Evolutionary conservation across 2,113 vertebrate species (phyloP), one percentile per base, ranked within the genome.

Genomic region (Grallaria varia): DNA sequence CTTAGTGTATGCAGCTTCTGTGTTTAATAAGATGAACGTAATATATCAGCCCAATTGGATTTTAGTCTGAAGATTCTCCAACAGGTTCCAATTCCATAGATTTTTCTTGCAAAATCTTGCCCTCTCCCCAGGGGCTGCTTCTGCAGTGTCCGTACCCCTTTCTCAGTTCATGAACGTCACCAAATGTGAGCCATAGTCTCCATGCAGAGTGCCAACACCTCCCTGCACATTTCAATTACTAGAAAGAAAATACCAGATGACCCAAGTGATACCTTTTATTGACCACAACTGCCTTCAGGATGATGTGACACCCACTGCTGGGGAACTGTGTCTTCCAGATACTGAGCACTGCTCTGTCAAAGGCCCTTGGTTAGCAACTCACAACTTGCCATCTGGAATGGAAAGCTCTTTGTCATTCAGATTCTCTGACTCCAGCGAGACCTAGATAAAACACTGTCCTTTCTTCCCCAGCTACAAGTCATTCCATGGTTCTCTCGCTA

Each of bases 71-170:
- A 90, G 35, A 63, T 52, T 93, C 40, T 92, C 62, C 71, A 83
- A 6, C 33, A 45, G 19, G 33, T 89, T 91, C 47, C 33, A 64
- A 3, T 68, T 68, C 58, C 28, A 47, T 68, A 68, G 87, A 59
- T 69, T 87, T 89, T 79, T 85, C 66, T 87, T 58, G 24, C 55
- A 52, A 82, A 89, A n/a, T n/a, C n/a, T n/a, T n/a, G n/a, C n/a
- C 58, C 63, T 33, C 24, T 84, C 37, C 88, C 40, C 0, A 0
- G 14, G n/a, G 35, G 28, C 14, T 47, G 7, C 71, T 81, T 84
- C 55, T 92, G 67, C 45, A 69, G 31, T 56, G 50, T 73, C 73
- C 80, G 45, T 53, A 24, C 27, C 45, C 14, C 47, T 89, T 75
- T 45, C 39, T 53, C 9, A 14, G 28, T 87, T 87, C 44, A 72